These are phyloP conservation scores for Drosophila prolongata DNA, from an alignment of 2,888 invertebrate species.

Conservation along the genomic window DNA sequence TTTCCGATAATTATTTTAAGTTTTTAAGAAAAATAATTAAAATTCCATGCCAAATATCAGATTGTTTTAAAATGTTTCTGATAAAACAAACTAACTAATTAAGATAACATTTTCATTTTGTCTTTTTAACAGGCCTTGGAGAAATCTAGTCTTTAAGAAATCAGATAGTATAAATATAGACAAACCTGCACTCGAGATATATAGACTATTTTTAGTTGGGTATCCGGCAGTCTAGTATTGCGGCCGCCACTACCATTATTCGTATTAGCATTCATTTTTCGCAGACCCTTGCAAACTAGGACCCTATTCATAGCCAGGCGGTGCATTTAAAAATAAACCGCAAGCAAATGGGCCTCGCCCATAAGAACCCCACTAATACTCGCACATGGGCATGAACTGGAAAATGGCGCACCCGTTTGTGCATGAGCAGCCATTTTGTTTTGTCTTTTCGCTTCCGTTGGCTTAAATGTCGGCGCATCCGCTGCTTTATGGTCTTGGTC, in stretches of 20 bases:
- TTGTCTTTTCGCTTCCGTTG: slow-evolving; percentile 74
- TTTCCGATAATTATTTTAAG: no score
- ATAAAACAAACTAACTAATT: no score
- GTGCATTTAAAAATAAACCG: slow-evolving; percentile 77
- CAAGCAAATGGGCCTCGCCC: slow-evolving; percentile 61
- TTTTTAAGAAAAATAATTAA: no score
- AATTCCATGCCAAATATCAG: no score
- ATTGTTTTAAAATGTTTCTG: no score
- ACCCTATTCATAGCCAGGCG: slow-evolving; percentile 68
- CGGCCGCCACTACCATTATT: neutral
- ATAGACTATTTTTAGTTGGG: neutral
- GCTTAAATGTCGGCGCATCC: slow-evolving; percentile 72
- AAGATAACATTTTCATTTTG: no score
- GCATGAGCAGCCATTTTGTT: slow-evolving; percentile 74
- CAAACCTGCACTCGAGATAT: neutral
- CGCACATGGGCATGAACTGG: slow-evolving; percentile 32
- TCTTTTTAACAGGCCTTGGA: no score
- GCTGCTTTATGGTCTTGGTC: slow-evolving; percentile 29
- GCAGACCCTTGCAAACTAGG: slow-evolving; percentile 43
- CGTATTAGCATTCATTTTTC: slow-evolving; percentile 19
- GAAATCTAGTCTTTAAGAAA: neutral
- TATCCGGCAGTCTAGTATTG: slow-evolving; percentile 22
- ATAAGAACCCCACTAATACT: slow-evolving; percentile 6
- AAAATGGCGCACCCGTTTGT: slow-evolving; percentile 69
- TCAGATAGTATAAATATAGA: neutral